These are phyloP conservation scores for Phoebastria nigripes DNA, from an alignment of 2,797 vertebrate genomes.

Conservation along the genomic window DNA sequence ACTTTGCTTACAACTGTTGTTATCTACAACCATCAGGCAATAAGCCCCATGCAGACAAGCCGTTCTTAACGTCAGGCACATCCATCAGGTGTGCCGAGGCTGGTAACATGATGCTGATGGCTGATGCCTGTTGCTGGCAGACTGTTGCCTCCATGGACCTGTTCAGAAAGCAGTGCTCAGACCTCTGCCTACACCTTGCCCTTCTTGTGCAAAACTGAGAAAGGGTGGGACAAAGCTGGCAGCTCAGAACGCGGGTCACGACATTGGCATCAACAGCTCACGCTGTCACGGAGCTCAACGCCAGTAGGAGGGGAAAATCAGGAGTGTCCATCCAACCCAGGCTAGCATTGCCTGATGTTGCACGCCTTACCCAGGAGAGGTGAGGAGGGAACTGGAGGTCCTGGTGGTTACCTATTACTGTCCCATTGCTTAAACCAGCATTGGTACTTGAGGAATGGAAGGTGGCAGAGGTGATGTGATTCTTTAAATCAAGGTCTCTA, in stretches of 20 bases:
- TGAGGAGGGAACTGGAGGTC: neutral
- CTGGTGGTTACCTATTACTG: neutral
- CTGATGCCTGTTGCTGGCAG: neutral
- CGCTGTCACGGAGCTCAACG: neutral
- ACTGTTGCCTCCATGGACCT: neutral
- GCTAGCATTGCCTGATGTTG: neutral
- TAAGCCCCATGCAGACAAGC: neutral
- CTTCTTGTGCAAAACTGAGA: neutral
- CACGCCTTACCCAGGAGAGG: neutral
- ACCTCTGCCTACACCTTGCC: neutral
- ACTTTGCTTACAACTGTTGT: slow-evolving; percentile 26
- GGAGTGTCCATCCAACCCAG: neutral
- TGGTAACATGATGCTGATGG: neutral
- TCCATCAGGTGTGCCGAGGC: neutral
- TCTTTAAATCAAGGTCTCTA: neutral
- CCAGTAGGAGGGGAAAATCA: fast-evolving
- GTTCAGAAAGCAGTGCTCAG: neutral
- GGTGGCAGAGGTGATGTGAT: neutral
- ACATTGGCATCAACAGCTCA: neutral
- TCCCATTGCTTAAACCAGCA: neutral
- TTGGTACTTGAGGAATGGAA: neutral
- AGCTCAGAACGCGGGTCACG: neutral
- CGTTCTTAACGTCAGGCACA: neutral
- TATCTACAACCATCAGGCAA: slow-evolving; percentile 2
- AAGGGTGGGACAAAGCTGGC: neutral